Base-by-base conservation (phyloP, 2,888 invertebrate species). In the Drosophila greeni region DNA sequence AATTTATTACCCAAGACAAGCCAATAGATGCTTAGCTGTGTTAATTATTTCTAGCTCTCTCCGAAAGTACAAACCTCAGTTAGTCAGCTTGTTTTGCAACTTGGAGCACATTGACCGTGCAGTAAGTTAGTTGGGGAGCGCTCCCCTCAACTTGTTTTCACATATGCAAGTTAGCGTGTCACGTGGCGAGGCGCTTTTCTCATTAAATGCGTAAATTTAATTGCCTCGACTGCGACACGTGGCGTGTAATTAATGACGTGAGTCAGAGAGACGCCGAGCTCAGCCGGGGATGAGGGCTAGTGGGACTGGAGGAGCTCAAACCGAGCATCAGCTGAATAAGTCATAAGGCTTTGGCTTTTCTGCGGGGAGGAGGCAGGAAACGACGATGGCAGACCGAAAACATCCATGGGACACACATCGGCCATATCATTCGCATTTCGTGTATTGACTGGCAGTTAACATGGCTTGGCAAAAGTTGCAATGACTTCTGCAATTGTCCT, bases 391-490 rank as follows among this genome's bases (percentile, higher is more conserved):
- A 40, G 23, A 39, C 26, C 24, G 54, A 31, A 53, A 64, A 48
- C 53, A 74, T 52, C 56, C 59, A 53, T 31, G 61, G 60, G 43
- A 48, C 76, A 61, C 66, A 82, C 82, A 82, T 84, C 82, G 80
- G 83, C 81, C 83, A 82, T 84, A 78, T 84, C 77, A 84, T 76
- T 78, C 67, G 68, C 72, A 65, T 83, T 72, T 76, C 81, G 85
- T 62, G 62, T 80, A 85, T 79, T 79, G 79, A 85, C 81, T 79
- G 79, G 75, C 84, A 79, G 84, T 84, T 83, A 83, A 83, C 85
- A 79, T 77, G 84, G 78, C 65, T 82, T 60, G 53, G 75, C 64
- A 81, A 81, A 85, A 83, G 69, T 71, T 55, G 49, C 68, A 54
- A 43, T 42, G 72, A 66, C 75, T 83, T 81, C 40, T 85, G 66